Evolutionary conservation across 2,797 vertebrate genomes (phyloP).

Genomic region (Myripristis jacobus): DNA sequence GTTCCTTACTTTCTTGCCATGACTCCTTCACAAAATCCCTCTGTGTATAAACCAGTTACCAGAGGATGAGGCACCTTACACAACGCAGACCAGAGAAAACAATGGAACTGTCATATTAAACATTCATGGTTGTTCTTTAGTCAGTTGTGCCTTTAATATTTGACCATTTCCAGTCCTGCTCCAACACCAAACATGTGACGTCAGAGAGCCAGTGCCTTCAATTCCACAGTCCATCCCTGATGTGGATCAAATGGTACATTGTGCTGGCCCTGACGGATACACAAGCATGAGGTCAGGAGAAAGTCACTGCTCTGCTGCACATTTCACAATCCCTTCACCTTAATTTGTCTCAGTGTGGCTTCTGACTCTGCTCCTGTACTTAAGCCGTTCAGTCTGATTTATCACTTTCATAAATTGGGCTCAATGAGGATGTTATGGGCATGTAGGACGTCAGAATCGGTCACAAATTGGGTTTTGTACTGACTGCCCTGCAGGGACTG

Average conservation of each 20-base stretch:
- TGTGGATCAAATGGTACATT: slow-evolving; percentile 1
- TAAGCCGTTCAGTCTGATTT: slow-evolving; percentile 34
- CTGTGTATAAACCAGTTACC: neutral
- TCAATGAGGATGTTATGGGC: slow-evolving; percentile 51
- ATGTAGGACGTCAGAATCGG: slow-evolving; percentile 41
- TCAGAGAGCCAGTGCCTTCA: neutral
- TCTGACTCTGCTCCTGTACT: neutral
- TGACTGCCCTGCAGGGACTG: slow-evolving; percentile 44
- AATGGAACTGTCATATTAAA: slow-evolving; percentile 13
- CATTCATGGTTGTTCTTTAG: slow-evolving; percentile 14
- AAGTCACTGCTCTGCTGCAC: slow-evolving; percentile 17
- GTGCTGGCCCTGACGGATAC: neutral
- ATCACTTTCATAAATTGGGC: slow-evolving; percentile 52
- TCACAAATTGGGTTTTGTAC: slow-evolving; percentile 60
- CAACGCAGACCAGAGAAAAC: neutral
- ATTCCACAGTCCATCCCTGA: neutral
- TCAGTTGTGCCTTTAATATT: slow-evolving; percentile 26
- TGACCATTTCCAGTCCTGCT: slow-evolving; percentile 2
- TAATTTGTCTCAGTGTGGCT: slow-evolving; percentile 22
- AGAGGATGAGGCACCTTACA: neutral
- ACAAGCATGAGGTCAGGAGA: slow-evolving; percentile 9
- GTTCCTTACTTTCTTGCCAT: neutral
- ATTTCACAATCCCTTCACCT: slow-evolving; percentile 23
- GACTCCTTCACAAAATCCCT: slow-evolving; percentile 16
- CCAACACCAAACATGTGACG: neutral